Conservation (phyloP, 30 jellyfish, hydroid and myxozoan species). For the Hydractinia symbiolongicarpus region DNA sequence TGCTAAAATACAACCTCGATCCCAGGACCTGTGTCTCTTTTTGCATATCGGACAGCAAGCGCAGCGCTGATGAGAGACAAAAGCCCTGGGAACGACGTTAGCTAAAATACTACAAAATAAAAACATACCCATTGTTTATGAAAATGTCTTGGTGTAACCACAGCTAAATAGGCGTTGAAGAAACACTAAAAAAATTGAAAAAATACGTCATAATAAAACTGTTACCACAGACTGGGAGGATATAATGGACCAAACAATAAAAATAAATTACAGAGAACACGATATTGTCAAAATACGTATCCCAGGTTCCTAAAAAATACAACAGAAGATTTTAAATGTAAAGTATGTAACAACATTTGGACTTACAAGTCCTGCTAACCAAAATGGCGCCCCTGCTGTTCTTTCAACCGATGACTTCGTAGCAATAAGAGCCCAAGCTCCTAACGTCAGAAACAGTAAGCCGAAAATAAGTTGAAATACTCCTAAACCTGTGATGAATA, state of each 20-base stretch:
- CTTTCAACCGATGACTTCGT: slow-evolving; percentile 1
- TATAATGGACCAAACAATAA: no score
- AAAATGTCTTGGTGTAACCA: slow-evolving; percentile 5
- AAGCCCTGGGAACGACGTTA: no score
- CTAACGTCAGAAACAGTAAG: neutral
- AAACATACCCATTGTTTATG: slow-evolving; percentile 10
- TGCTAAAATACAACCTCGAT: no score
- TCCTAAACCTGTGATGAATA: neutral
- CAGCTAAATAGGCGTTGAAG: neutral
- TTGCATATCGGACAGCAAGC: no score
- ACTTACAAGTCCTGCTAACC: slow-evolving; percentile 8
- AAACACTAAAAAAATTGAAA: neutral
- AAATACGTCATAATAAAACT: neutral
- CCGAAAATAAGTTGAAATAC: slow-evolving; percentile 1
- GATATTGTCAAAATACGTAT: no score
- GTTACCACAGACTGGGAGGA: neutral
- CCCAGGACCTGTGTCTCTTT: no score
- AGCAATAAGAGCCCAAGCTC: slow-evolving; percentile 5
- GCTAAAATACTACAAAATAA: no score
- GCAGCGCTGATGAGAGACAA: no score
- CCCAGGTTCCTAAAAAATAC: no score
- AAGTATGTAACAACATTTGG: neutral
- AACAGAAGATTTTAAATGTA: neutral
- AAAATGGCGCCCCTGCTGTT: slow-evolving; percentile 17
- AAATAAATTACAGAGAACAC: no score